These are phyloP conservation scores for Scelioninae gen. 2 DNA, from an alignment of 2,888 invertebrate genomes.

Conservation along the genomic window DNA sequence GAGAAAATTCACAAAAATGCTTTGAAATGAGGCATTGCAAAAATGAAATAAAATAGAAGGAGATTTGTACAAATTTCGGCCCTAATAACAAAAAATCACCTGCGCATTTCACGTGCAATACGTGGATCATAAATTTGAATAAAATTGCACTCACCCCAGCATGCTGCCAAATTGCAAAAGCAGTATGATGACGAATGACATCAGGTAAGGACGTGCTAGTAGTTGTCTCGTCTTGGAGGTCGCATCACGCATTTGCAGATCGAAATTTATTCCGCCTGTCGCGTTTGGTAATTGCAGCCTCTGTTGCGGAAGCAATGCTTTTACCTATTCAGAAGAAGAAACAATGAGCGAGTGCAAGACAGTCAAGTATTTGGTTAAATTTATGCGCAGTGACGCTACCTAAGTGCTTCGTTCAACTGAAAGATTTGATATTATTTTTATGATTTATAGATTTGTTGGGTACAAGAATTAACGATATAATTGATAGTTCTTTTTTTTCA, in stretches of 20 bases:
- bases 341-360: slow-evolving; percentile 56
- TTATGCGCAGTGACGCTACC: slow-evolving; percentile 38
- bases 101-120: slow-evolving; percentile 18
- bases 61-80: slow-evolving; percentile 5
- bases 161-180: slow-evolving; percentile 81
- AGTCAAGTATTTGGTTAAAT: slow-evolving; percentile 42
- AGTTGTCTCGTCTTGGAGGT: slow-evolving; percentile 81
- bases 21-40: no score
- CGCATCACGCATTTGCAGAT: slow-evolving; percentile 78
- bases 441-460: slow-evolving; percentile 27
- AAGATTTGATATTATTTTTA: slow-evolving; percentile 32
- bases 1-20: no score
- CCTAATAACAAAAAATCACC: slow-evolving; percentile 25
- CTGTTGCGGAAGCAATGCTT: slow-evolving; percentile 68
- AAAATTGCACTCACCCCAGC: slow-evolving; percentile 78
- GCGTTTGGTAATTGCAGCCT: slow-evolving; percentile 59
- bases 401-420: slow-evolving; percentile 38
- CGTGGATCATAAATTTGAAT: slow-evolving; percentile 31
- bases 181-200: slow-evolving; percentile 80
- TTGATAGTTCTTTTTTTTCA: no score
- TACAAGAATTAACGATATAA: no score
- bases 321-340: slow-evolving; percentile 72
- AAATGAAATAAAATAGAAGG: no score
- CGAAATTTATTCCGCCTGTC: slow-evolving; percentile 68
- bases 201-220: slow-evolving; percentile 80